Percentiles rank a stretch among this genome's conserved stretches.
phyloP scores from a whole-genome alignment of 2,888 invertebrate species.

The Ecliptopera silaceata region DNA sequence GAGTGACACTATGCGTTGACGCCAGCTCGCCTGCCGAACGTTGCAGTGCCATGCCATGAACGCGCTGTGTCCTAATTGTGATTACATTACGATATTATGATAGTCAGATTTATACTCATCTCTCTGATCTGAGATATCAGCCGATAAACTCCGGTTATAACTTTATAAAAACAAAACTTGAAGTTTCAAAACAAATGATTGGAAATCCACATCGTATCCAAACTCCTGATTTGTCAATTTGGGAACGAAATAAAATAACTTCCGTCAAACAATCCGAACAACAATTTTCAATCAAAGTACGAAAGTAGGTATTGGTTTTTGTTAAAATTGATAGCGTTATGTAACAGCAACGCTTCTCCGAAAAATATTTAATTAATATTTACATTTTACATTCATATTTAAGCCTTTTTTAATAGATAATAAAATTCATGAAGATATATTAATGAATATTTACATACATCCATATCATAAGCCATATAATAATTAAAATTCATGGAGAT shows the following conservation, averaged over 20 bases:
- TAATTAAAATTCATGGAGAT: too few relatives aligned
- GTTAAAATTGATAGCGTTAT: background rate
- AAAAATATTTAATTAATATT: too few relatives aligned
- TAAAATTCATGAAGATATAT: too few relatives aligned
- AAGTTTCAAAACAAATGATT: constrained; percentile 18
- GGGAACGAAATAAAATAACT: constrained; percentile 43
- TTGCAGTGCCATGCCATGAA: too few relatives aligned
- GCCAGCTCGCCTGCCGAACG: too few relatives aligned
- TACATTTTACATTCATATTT: too few relatives aligned
- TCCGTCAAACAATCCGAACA: constrained; percentile 40
- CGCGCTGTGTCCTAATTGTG: too few relatives aligned
- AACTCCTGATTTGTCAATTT: constrained; percentile 41
- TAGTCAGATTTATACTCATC: background rate
- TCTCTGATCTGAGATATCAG: background rate
- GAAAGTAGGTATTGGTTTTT: constrained; percentile 14
- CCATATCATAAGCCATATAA: too few relatives aligned
- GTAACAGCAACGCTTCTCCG: background rate
- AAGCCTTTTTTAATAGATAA: too few relatives aligned
- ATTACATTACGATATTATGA: too few relatives aligned
- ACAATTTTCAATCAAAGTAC: constrained; percentile 56
- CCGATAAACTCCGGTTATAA: background rate
- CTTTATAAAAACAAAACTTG: background rate
- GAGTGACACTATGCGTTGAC: too few relatives aligned
- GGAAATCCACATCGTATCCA: constrained; percentile 20
- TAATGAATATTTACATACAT: too few relatives aligned